These are phyloP conservation scores for Gryllus longicercus DNA, from an alignment of 2,888 invertebrate species.

Conservation along the genomic window DNA sequence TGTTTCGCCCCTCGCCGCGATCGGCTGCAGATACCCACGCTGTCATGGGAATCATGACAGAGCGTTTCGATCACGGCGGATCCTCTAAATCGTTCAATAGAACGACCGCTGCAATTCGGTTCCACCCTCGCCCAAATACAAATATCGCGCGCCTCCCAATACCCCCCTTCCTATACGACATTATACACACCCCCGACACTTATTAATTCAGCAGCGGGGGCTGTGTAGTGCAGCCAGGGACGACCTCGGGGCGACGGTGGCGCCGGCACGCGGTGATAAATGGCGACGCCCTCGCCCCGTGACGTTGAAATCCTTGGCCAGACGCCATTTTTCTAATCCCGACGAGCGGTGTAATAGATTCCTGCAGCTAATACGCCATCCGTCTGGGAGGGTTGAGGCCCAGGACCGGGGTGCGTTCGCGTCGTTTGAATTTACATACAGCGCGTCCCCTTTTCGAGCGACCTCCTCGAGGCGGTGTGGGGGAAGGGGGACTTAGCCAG, in stretches of 20 bases:
- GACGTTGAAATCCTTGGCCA: neutral
- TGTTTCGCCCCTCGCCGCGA: no score
- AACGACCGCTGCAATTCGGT: neutral
- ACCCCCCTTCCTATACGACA: neutral
- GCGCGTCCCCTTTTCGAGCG: neutral
- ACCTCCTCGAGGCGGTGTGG: no score
- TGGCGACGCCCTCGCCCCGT: neutral
- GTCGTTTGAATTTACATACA: neutral
- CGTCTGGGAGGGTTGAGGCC: neutral
- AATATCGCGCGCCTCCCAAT: neutral
- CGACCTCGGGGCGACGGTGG: no score
- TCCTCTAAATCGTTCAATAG: neutral
- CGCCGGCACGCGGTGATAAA: neutral
- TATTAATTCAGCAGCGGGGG: neutral
- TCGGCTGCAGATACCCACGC: no score
- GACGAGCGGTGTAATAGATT: conserved; percentile 1
- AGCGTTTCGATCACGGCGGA: neutral
- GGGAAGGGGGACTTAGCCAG: no score
- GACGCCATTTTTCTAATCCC: conserved; percentile 6
- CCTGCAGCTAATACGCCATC: neutral
- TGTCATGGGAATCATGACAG: neutral
- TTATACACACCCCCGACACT: neutral
- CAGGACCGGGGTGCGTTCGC: neutral
- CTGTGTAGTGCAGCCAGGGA: neutral
- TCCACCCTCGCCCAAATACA: conserved; percentile 6